Conservation (phyloP, 1,140 invertebrate genomes). For the Orius laevigatus region DNA sequence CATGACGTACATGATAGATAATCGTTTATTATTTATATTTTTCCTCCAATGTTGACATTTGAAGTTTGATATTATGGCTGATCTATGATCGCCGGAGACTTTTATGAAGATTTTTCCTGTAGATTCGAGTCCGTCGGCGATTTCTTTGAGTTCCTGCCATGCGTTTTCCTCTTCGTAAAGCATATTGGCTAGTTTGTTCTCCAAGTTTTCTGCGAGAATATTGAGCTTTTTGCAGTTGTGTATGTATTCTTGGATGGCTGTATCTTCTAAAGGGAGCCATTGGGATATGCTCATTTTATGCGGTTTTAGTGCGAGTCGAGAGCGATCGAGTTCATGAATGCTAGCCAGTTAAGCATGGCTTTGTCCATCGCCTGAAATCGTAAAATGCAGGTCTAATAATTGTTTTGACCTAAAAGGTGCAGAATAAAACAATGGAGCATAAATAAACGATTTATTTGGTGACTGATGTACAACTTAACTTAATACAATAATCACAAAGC, state of each 20-base stretch:
- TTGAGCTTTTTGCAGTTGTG: conserved; percentile 13
- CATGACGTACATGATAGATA: conserved; percentile 18
- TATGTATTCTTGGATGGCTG: conserved; percentile 11
- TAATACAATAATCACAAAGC: too few species aligned
- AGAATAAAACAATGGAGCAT: too few species aligned
- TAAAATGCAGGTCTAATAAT: too few species aligned
- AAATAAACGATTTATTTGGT: too few species aligned
- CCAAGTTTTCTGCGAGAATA: background rate
- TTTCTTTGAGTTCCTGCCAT: conserved; percentile 9
- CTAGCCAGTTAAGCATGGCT: too few species aligned
- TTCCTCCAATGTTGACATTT: conserved; percentile 16
- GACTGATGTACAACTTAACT: too few species aligned
- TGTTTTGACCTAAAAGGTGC: too few species aligned
- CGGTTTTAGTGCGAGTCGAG: too few species aligned
- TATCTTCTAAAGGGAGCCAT: conserved; percentile 16
- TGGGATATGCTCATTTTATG: conserved; percentile 7
- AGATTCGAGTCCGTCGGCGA: conserved; percentile 11
- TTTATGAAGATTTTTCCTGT: conserved; percentile 11
- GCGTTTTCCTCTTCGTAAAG: conserved; percentile 10
- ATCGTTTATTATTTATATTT: conserved; percentile 16
- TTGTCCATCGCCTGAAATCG: too few species aligned
- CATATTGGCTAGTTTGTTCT: conserved; percentile 12
- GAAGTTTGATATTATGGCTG: conserved; percentile 11
- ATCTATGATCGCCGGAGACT: conserved; percentile 11
- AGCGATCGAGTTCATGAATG: too few species aligned